Evolutionary conservation across 2,888 invertebrate species (phyloP).

Genomic region (Rhaphigaster nebulosa): DNA sequence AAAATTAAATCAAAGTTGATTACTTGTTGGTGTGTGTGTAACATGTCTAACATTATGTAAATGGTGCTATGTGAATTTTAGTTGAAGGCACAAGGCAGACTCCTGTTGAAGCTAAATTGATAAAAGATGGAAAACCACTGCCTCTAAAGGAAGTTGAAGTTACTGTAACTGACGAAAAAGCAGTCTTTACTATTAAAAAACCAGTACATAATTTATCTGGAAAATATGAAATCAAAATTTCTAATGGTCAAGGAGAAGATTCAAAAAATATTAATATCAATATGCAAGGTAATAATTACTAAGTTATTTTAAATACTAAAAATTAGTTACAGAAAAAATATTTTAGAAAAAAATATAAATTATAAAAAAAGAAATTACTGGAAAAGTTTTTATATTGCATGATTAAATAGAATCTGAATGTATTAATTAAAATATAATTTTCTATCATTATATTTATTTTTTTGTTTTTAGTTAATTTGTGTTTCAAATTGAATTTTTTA

Average conservation of each 20-base stretch:
- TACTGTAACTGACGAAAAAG: slow-evolving; percentile 90
- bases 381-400: neutral
- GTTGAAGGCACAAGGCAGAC: slow-evolving; percentile 91
- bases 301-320: neutral
- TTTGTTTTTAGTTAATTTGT: neutral
- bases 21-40: neutral
- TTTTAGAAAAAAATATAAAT: neutral
- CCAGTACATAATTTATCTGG: slow-evolving; percentile 89
- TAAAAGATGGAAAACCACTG: slow-evolving; percentile 91
- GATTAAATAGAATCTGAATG: neutral
- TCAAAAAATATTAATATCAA: slow-evolving; percentile 84
- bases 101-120: slow-evolving; percentile 89
- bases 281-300: slow-evolving; percentile 78
- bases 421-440: neutral
- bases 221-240: slow-evolving; percentile 91
- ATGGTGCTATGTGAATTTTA: slow-evolving; percentile 68
- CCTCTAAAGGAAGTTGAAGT: slow-evolving; percentile 91
- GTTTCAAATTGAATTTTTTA: slow-evolving; percentile 65
- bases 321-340: neutral
- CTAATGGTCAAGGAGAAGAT: slow-evolving; percentile 94
- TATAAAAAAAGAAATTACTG: neutral
- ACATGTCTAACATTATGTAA: slow-evolving; percentile 41
- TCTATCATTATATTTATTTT: neutral
- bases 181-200: slow-evolving; percentile 92
- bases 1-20: slow-evolving; percentile 20